These are phyloP conservation scores for Lissocephala sabroskyi DNA, from an alignment of 2,888 invertebrate species.

Conservation along the genomic window DNA sequence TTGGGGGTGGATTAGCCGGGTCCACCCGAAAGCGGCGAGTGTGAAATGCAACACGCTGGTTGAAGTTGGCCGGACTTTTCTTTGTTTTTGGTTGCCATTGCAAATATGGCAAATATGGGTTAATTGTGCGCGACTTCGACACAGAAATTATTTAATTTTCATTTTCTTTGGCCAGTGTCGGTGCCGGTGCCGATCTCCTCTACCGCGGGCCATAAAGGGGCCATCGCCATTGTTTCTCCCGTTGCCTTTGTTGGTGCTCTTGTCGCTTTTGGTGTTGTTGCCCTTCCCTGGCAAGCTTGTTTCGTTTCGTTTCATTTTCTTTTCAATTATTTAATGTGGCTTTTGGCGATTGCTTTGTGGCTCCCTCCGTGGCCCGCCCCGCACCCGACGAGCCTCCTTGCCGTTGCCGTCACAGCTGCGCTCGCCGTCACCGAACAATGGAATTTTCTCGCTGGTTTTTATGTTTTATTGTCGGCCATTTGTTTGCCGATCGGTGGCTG, in stretches of 20 bases:
- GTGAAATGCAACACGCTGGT: conserved; percentile 62
- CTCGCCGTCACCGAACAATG: conserved; percentile 3
- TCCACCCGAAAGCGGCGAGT: conserved; percentile 52
- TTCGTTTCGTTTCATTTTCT: conserved; percentile 17
- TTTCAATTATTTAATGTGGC: conserved; percentile 35
- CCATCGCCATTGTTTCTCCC: not conserved
- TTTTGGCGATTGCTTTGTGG: conserved; percentile 18
- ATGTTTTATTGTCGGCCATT: conserved; percentile 6
- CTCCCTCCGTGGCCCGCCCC: no score
- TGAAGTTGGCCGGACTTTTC: conserved; percentile 4
- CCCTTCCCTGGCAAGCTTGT: no score
- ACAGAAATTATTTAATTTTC: conserved; percentile 48
- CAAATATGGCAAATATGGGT: conserved; percentile 48
- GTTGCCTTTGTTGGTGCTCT: conserved; percentile 14
- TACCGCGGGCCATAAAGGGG: not conserved
- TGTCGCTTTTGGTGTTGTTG: conserved; percentile 17
- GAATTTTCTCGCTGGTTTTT: not conserved
- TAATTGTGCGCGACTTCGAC: conserved; percentile 60
- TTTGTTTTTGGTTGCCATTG: conserved; percentile 29
- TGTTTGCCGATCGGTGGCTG: not conserved
- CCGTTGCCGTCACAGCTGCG: not conserved
- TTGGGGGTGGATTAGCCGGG: conserved; percentile 7
- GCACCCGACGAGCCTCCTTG: not conserved
- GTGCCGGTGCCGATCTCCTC: not conserved
- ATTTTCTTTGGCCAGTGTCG: conserved; percentile 6